Percentiles rank a stretch among this genome's conserved stretches.
Evolutionary conservation across 2,113 vertebrate species (phyloP).

Genomic region (Callipepla californica): DNA sequence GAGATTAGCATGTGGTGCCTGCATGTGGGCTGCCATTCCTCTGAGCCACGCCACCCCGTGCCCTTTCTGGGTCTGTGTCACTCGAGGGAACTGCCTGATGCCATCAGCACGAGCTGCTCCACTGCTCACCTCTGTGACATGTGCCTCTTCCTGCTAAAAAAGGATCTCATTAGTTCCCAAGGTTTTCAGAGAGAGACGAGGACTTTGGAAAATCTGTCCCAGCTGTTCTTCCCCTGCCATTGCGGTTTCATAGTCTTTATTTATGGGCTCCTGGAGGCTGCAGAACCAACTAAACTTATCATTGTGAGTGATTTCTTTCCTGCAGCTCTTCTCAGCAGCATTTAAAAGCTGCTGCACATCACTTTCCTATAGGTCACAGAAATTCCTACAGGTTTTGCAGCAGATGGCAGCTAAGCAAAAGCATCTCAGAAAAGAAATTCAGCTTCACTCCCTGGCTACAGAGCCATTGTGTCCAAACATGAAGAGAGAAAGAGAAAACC

Average conservation of each 20-base stretch:
- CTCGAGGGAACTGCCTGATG: not conserved
- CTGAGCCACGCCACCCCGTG: not conserved
- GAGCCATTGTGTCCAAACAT: not conserved
- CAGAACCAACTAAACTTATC: constrained; percentile 23
- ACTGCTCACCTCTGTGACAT: not conserved
- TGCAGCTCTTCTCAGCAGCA: constrained; percentile 38
- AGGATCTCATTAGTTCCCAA: not conserved
- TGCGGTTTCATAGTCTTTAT: constrained; percentile 9
- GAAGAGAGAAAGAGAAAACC: not conserved
- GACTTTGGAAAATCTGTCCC: not conserved
- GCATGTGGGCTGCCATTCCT: not conserved
- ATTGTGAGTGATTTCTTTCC: constrained; percentile 53
- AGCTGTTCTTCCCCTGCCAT: not conserved
- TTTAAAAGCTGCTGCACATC: constrained; percentile 7
- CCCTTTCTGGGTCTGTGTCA: not conserved
- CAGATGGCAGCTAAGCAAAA: constrained; percentile 39
- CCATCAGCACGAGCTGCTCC: not conserved
- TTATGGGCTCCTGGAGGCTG: not conserved
- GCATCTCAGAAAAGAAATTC: constrained; percentile 8
- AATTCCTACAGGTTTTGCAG: constrained; percentile 61
- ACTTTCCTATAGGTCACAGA: constrained; percentile 24
- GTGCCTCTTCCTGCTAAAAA: not conserved
- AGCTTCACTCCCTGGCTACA: not conserved
- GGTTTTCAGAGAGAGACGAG: not conserved
- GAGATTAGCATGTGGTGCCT: not conserved